A percentile compares a stretch with the other conserved stretches of the same genome.
These are phyloP conservation scores for Fulmarus glacialis DNA, from an alignment of 2,113 vertebrate species.

Conservation along the genomic window DNA sequence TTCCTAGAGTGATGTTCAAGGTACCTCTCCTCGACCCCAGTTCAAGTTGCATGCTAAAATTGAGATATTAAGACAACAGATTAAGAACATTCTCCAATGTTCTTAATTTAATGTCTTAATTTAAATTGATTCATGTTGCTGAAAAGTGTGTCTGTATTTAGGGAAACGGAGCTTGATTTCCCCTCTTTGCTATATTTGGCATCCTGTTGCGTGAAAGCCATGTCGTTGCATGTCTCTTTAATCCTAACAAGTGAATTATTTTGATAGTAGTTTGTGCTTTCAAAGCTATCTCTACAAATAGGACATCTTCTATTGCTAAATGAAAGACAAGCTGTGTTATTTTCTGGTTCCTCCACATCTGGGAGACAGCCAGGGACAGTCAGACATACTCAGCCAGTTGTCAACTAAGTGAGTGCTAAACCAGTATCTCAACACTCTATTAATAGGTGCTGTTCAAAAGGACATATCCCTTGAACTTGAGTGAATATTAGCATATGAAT, in stretches of 20 bases:
- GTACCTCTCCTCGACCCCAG: not conserved
- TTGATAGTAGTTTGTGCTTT: not conserved
- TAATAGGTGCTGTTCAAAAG: not conserved
- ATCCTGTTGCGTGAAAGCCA: not conserved
- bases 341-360: not conserved
- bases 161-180: not conserved
- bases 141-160: not conserved
- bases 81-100: not conserved
- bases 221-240: rapidly evolving
- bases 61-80: not conserved
- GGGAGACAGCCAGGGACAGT: not conserved
- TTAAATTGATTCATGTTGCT: not conserved
- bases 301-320: not conserved
- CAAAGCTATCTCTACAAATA: not conserved
- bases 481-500: not conserved
- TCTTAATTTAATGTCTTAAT: no score
- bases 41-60: not conserved
- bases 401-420: not conserved
- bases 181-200: not conserved
- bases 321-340: not conserved
- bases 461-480: not conserved
- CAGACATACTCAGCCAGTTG: not conserved
- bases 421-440: not conserved
- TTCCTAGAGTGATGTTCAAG: not conserved
- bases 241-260: not conserved